These are phyloP conservation scores for Isichthys henryi DNA, from an alignment of 2,113 vertebrate species.

Conservation along the genomic window DNA sequence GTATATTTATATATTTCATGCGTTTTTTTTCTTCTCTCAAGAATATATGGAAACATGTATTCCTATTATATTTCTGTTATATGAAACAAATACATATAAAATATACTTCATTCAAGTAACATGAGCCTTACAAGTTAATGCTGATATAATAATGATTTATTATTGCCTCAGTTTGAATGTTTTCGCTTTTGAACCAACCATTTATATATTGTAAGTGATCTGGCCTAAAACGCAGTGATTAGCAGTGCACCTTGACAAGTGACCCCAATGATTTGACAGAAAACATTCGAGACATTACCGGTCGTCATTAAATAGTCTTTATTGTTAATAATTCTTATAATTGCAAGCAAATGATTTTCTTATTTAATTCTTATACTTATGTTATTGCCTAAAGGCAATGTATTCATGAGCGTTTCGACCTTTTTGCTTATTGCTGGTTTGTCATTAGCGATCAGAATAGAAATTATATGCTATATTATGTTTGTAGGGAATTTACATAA, in stretches of 20 bases:
- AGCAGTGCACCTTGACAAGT: not conserved
- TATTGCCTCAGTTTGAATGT: not conserved
- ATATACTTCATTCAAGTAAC: not conserved
- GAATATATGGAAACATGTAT: not conserved
- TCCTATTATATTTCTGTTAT: not conserved
- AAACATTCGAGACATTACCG: not conserved
- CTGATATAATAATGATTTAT: not conserved
- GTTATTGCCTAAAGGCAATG: not conserved
- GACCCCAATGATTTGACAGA: not conserved
- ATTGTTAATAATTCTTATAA: not conserved
- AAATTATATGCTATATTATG: not conserved
- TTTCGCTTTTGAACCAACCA: not conserved
- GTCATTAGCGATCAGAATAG: not conserved
- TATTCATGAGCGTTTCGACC: not conserved
- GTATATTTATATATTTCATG: not conserved
- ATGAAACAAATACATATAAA: not conserved
- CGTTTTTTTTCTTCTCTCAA: not conserved
- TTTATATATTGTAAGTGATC: not conserved
- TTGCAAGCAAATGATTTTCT: not conserved
- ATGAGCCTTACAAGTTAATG: not conserved
- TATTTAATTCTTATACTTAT: not conserved
- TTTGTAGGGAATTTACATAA: not conserved
- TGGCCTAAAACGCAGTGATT: slow-evolving; percentile 1
- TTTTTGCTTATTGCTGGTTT: not conserved
- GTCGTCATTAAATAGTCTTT: not conserved